phyloP scores from a whole-genome alignment of 2,888 invertebrate species.

The Leptopilina syphax region DNA sequence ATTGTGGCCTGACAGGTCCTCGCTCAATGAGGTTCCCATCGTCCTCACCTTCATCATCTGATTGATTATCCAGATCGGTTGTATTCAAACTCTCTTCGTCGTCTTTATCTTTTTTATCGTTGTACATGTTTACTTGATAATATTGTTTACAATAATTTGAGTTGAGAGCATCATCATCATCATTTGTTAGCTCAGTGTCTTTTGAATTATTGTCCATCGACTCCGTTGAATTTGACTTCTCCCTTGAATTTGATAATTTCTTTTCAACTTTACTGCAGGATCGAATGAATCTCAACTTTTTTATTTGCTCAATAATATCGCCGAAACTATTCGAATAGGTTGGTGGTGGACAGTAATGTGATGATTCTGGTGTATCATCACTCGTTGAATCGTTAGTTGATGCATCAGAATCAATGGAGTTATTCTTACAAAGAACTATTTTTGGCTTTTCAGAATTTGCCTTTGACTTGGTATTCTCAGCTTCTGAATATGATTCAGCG shows the following conservation, averaged over 20 bases:
- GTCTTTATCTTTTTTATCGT: slow-evolving; percentile 41
- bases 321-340: slow-evolving; percentile 46
- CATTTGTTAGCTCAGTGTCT: not conserved
- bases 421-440: slow-evolving; percentile 5
- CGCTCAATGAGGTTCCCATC: slow-evolving; percentile 61
- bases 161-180: slow-evolving; percentile 2
- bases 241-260: not conserved
- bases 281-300: slow-evolving; percentile 49
- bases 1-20: slow-evolving; percentile 63
- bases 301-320: slow-evolving; percentile 61
- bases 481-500: slow-evolving; percentile 20
- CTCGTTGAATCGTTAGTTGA: not conserved
- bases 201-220: not conserved
- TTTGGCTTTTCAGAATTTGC: not conserved
- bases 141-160: slow-evolving; percentile 11
- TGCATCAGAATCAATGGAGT: not conserved
- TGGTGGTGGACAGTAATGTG: not conserved
- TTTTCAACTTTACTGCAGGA: not conserved
- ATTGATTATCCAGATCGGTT: slow-evolving; percentile 12
- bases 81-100: slow-evolving; percentile 12
- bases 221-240: not conserved
- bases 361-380: not conserved
- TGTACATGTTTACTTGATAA: slow-evolving; percentile 16
- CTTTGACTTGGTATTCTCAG: not conserved
- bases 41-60: slow-evolving; percentile 49